phyloP scores from a whole-genome alignment of 2,113 vertebrate species.

The Heterocephalus glaber region DNA sequence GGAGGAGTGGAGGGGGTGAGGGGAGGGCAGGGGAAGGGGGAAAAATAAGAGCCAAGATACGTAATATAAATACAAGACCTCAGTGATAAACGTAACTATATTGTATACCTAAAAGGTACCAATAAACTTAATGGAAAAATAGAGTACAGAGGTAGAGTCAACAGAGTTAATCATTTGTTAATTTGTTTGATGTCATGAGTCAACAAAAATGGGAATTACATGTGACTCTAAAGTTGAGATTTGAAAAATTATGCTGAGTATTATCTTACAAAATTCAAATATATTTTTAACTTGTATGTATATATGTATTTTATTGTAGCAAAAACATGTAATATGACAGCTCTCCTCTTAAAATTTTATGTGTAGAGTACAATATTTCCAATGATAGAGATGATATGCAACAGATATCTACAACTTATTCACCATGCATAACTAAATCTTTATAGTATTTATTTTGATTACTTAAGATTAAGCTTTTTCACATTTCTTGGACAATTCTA shows the following conservation, averaged over 20 bases:
- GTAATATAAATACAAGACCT: no score
- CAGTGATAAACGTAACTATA: no score
- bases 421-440: background rate
- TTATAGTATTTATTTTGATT: conserved; percentile 12
- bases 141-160: conserved; percentile 3
- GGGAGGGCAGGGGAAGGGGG: no score
- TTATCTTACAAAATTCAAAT: conserved; percentile 9
- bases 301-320: background rate
- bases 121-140: no score
- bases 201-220: background rate
- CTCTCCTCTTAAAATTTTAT: background rate
- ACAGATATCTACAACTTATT: background rate
- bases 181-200: background rate
- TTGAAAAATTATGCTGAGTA: background rate
- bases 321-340: background rate
- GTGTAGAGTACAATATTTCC: background rate
- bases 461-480: background rate
- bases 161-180: conserved; percentile 2
- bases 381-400: background rate
- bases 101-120: no score
- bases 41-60: no score
- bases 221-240: background rate
- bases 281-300: background rate
- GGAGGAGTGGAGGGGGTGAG: no score
- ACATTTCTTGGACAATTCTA: conserved; percentile 8